Base-by-base conservation (phyloP, 2,888 invertebrate species). In the Ariolimax columbianus region DNA sequence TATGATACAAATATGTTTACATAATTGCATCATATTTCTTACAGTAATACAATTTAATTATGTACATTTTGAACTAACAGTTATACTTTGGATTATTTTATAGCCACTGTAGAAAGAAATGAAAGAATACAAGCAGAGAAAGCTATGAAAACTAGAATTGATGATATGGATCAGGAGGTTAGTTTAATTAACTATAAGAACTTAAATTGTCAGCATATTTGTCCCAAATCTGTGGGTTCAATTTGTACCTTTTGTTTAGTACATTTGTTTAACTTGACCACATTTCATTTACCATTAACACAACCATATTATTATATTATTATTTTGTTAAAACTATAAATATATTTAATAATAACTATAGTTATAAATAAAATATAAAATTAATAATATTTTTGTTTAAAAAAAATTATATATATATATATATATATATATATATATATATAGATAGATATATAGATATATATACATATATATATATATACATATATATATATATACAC, bases 91-190 rank as follows among this genome's bases (percentile, higher is more conserved):
- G 26, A 73, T 38, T 75, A 38, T 82, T 66, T 87, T 88, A 1
- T 84, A 91, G 91, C 90, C 78, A 82, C 83, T 70, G 70, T 77
- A 33, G 87, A 88, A 83, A 83, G 75, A 78, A 84, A 88, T 59
- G 89, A 88, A 30, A 87, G 86, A 82, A 85, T 86, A 43, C 77
- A 84, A 23, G 66, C 89, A 19, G 86, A 89, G 72, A 77, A 84
- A 51, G 86, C 89, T 40, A 51, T 89, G 87, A 88, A 87, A 75
- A 68, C 81, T 51, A 87, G 87, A 66, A 80, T 87, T 14, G 70
- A 66, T 33, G 86, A 87, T 72, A 87, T 89, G 70, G 89, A 90
- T 66, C 30, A 59, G 43, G 85, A 89, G 88, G 91, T 90, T 84
- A 81, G 72, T 14, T 72, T 63, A 23, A 63, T n/a, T 63, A 11